Percentiles rank a stretch among this genome's conserved stretches.
Evolutionary conservation across 2,888 invertebrate species (phyloP).

Genomic region (Adelognathus sp.): DNA sequence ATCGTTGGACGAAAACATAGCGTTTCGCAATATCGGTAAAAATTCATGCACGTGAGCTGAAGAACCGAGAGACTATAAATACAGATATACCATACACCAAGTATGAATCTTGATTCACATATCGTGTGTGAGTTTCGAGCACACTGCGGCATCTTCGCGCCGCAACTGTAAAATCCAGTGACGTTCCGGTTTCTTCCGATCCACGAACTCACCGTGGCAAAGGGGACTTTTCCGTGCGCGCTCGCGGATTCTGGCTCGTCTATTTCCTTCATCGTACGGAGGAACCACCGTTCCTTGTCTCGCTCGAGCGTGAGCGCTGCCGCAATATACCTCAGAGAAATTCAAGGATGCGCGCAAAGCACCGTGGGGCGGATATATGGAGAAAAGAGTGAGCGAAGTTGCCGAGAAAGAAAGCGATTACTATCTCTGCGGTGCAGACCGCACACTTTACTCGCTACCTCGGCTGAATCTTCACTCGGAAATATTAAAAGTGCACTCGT

Average conservation of each 20-base stretch:
- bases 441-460: slow-evolving; percentile 19
- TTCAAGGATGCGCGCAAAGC: no score
- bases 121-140: background rate
- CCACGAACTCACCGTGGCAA: slow-evolving; percentile 38
- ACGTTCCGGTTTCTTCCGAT: slow-evolving; percentile 43
- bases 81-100: background rate
- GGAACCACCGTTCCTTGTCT: background rate
- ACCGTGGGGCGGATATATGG: background rate
- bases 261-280: slow-evolving; percentile 31
- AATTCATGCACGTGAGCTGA: slow-evolving; percentile 4
- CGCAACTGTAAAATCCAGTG: slow-evolving; percentile 26
- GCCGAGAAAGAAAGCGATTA: slow-evolving; percentile 25
- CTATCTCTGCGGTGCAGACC: slow-evolving; percentile 19
- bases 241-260: background rate
- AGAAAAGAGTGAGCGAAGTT: background rate
- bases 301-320: background rate
- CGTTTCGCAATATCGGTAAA: slow-evolving; percentile 28
- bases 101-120: background rate
- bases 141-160: slow-evolving; percentile 9
- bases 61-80: background rate
- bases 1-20: background rate
- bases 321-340: background rate
- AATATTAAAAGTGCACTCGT: slow-evolving; percentile 56
- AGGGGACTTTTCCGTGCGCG: background rate
- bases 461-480: slow-evolving; percentile 37